phyloP scores from a whole-genome alignment of 2,888 invertebrate species.

The Eumacrocentrus americanus region DNA sequence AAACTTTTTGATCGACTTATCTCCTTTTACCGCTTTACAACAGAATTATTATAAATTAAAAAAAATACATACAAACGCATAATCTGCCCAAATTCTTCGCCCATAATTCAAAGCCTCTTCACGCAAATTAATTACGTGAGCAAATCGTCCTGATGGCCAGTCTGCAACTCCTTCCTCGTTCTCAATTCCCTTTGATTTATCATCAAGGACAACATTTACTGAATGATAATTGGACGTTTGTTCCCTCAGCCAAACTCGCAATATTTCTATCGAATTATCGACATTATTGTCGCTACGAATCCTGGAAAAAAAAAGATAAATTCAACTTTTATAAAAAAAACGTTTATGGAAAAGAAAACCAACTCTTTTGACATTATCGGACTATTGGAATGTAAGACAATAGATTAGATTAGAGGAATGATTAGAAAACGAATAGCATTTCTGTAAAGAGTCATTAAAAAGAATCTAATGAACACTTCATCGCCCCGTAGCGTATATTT shows the following conservation, averaged over 20 bases:
- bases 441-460: too few relatives aligned
- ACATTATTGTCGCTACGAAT: constrained; percentile 85
- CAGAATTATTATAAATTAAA: constrained; percentile 6
- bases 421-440: too few relatives aligned
- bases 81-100: constrained; percentile 85
- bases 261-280: constrained; percentile 76
- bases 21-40: not conserved
- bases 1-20: too few relatives aligned
- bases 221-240: constrained; percentile 74
- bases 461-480: too few relatives aligned
- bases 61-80: constrained; percentile 77
- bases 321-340: not conserved
- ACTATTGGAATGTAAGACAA: too few relatives aligned
- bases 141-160: constrained; percentile 79
- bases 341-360: not conserved
- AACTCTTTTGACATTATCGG: too few relatives aligned
- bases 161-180: constrained; percentile 72
- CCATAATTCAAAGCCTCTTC: constrained; percentile 78
- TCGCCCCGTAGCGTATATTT: too few relatives aligned
- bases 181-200: constrained; percentile 58
- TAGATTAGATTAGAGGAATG: too few relatives aligned
- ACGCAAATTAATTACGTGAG: constrained; percentile 78
- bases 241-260: constrained; percentile 74
- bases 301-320: constrained; percentile 65
- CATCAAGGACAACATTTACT: constrained; percentile 67